Evolutionary conservation across 2,113 vertebrate genomes (phyloP).

Genomic region (Spheniscus mendiculus): DNA sequence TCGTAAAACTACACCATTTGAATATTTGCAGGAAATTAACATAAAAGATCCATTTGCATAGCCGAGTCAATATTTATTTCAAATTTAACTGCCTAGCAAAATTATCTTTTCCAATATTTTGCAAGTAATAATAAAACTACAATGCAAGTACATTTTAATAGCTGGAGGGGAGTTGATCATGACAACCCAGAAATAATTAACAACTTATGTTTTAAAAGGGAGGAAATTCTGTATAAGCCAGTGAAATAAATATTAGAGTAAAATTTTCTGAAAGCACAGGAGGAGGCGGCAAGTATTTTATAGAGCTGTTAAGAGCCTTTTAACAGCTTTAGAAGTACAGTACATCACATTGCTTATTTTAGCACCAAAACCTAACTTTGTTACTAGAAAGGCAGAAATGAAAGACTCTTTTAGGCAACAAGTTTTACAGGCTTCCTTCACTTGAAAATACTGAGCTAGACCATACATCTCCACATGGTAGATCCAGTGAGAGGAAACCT

Average conservation of each 20-base stretch:
- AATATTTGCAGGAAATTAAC: constrained; percentile 52
- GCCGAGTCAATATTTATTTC: constrained; percentile 44
- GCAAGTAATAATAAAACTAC: constrained; percentile 63
- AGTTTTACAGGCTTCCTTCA: not conserved
- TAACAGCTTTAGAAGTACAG: constrained; percentile 66
- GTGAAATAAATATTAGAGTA: constrained; percentile 70
- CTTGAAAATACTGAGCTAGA: not conserved
- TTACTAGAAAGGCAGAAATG: constrained; percentile 20
- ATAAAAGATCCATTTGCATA: constrained; percentile 40
- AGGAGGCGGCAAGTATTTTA: constrained; percentile 70
- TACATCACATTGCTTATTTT: constrained; percentile 66
- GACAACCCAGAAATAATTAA: constrained; percentile 70
- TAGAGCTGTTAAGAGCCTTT: constrained; percentile 73
- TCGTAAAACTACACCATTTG: not conserved
- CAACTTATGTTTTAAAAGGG: constrained; percentile 55
- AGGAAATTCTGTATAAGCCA: constrained; percentile 65
- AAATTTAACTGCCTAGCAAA: constrained; percentile 41
- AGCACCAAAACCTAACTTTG: constrained; percentile 60
- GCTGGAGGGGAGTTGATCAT: constrained; percentile 47
- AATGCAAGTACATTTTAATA: constrained; percentile 63
- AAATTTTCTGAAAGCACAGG: constrained; percentile 61
- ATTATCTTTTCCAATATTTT: constrained; percentile 46
- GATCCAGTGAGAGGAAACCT: not conserved
- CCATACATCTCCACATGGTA: not conserved
- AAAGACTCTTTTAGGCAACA: not conserved